Evolutionary conservation across 2,113 vertebrate species (phyloP).

Genomic region (Sinocyclocheilus anophthalmus): DNA sequence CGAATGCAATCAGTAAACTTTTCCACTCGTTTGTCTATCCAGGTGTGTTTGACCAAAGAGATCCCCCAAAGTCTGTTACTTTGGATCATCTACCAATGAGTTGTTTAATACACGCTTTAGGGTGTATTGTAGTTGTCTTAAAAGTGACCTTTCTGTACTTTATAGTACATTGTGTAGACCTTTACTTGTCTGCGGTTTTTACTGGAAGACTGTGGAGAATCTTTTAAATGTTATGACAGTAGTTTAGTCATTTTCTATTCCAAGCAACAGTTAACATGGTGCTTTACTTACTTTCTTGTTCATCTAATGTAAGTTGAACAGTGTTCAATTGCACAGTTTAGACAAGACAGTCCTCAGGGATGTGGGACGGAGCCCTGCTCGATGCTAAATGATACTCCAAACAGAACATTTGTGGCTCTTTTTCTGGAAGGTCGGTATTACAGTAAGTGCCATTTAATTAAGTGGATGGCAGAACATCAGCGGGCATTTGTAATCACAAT

Average conservation of each 20-base stretch:
- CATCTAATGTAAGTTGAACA: conserved; percentile 23
- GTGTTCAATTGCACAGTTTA: conserved; percentile 11
- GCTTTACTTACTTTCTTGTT: conserved; percentile 11
- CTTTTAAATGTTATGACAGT: not conserved
- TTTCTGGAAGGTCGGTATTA: not conserved
- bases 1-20: no score
- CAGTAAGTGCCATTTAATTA: conserved; percentile 28
- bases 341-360: conserved; percentile 30
- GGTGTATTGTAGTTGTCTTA: conserved; percentile 4
- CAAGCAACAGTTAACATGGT: conserved; percentile 18
- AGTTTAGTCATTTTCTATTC: conserved; percentile 21
- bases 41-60: not conserved
- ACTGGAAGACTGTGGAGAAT: conserved; percentile 12
- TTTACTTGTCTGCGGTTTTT: not conserved
- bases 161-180: not conserved
- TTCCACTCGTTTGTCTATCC: not conserved
- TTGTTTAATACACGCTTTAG: not conserved
- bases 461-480: conserved; percentile 15
- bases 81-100: not conserved
- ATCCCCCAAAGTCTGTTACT: not conserved
- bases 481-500: conserved; percentile 29
- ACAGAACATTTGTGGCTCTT: conserved; percentile 36
- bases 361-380: conserved; percentile 18
- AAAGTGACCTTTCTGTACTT: not conserved
- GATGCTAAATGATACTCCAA: conserved; percentile 31